phyloP scores from a whole-genome alignment of 1,140 invertebrate species.

The Pteromalus puparum region DNA sequence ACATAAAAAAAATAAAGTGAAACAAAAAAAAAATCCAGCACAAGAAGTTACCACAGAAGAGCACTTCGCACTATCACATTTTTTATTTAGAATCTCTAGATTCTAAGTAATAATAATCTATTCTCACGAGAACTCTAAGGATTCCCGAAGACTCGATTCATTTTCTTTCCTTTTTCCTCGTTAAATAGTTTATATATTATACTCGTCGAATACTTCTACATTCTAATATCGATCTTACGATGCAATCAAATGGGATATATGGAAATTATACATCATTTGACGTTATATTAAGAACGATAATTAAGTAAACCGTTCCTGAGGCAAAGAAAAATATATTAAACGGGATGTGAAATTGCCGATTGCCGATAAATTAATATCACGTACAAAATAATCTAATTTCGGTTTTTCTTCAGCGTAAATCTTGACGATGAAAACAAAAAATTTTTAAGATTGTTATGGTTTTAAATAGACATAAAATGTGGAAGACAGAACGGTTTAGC shows the following conservation, averaged over 20 bases:
- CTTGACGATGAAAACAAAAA: neutral
- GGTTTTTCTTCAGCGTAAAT: neutral
- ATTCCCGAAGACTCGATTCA: slow-evolving; percentile 37
- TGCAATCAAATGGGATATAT: neutral
- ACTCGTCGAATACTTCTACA: slow-evolving; percentile 23
- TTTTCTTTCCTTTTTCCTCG: slow-evolving; percentile 20
- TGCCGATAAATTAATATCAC: slow-evolving; percentile 4
- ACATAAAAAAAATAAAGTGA: slow-evolving; percentile 48
- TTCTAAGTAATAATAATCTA: slow-evolving; percentile 46
- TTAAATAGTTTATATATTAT: slow-evolving; percentile 31
- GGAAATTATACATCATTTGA: neutral
- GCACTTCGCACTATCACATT: slow-evolving; percentile 56
- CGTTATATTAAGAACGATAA: slow-evolving; percentile 24
- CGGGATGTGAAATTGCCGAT: slow-evolving; percentile 2
- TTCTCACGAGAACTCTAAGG: slow-evolving; percentile 31
- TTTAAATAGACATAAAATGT: neutral
- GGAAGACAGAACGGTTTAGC: slow-evolving; percentile 26
- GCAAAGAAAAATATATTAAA: slow-evolving; percentile 26
- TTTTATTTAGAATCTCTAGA: slow-evolving; percentile 53
- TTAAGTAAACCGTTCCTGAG: slow-evolving; percentile 41
- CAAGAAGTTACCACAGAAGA: slow-evolving; percentile 50
- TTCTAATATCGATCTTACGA: slow-evolving; percentile 18
- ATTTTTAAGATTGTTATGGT: neutral
- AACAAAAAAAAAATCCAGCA: slow-evolving; percentile 40
- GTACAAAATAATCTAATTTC: neutral